Evolutionary conservation across 2,797 vertebrate genomes (phyloP).

Genomic region (Chelonia mydas): DNA sequence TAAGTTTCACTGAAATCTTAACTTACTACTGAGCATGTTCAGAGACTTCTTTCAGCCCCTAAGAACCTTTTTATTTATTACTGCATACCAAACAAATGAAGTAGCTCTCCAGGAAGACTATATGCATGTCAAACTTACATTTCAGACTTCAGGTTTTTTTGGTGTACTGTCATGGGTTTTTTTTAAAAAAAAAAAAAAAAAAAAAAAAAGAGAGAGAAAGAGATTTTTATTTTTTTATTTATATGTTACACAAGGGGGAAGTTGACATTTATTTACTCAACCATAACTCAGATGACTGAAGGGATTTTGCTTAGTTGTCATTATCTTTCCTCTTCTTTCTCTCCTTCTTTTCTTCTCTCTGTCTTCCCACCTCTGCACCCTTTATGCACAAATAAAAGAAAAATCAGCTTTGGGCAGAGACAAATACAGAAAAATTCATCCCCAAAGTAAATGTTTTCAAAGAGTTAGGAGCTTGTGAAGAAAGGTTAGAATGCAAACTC

Average conservation of each 20-base stretch:
- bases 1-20: neutral
- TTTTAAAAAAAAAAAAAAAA: too few relatives aligned
- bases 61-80: neutral
- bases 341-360: neutral
- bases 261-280: neutral
- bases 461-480: neutral
- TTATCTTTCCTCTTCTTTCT: neutral
- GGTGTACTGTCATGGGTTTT: neutral
- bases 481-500: neutral
- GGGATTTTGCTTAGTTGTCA: neutral
- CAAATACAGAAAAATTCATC: neutral
- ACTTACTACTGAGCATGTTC: neutral
- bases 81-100: neutral
- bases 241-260: neutral
- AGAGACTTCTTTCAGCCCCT: neutral
- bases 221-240: neutral
- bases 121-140: neutral
- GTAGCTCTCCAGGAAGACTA: neutral
- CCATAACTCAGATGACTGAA: neutral
- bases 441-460: neutral
- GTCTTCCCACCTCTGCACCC: neutral
- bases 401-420: neutral
- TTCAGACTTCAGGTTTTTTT: neutral
- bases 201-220: too few relatives aligned
- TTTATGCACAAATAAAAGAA: neutral